Conservation (phyloP, 2,113 vertebrate genomes). For the Myodes glareolus region DNA sequence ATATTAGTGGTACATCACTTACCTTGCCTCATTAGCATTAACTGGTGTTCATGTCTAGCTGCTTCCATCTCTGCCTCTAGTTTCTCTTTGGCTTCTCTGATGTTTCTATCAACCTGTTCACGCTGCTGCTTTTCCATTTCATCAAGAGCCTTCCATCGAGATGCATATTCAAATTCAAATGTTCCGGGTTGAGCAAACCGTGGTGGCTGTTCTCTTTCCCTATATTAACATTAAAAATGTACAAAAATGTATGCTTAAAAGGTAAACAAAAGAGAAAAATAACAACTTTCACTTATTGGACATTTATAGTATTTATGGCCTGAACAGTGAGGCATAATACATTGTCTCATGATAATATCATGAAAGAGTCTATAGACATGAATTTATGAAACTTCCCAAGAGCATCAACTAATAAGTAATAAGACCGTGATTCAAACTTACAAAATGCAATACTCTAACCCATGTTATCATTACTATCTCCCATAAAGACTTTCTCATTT, state of each 20-base stretch:
- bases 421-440: neutral
- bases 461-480: neutral
- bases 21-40: slow-evolving; percentile 99
- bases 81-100: slow-evolving; percentile 97
- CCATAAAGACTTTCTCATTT: neutral
- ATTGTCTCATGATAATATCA: neutral
- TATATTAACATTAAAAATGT: slow-evolving; percentile 82
- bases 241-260: slow-evolving; percentile 65
- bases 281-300: neutral
- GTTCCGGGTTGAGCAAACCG: slow-evolving; percentile 98
- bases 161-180: slow-evolving; percentile 99
- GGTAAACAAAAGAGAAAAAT: neutral
- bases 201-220: slow-evolving; percentile 94
- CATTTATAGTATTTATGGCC: neutral
- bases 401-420: neutral
- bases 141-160: slow-evolving; percentile 97
- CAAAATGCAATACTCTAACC: neutral
- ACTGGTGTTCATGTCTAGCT: slow-evolving; percentile 97
- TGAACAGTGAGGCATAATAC: neutral
- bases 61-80: slow-evolving; percentile 99
- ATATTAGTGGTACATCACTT: slow-evolving; percentile 3
- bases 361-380: neutral
- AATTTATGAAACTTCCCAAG: slow-evolving; percentile 25
- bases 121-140: slow-evolving; percentile 98
- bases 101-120: slow-evolving; percentile 96